Conservation (phyloP, 2,888 invertebrate genomes). For the Pristionchus mayeri region DNA sequence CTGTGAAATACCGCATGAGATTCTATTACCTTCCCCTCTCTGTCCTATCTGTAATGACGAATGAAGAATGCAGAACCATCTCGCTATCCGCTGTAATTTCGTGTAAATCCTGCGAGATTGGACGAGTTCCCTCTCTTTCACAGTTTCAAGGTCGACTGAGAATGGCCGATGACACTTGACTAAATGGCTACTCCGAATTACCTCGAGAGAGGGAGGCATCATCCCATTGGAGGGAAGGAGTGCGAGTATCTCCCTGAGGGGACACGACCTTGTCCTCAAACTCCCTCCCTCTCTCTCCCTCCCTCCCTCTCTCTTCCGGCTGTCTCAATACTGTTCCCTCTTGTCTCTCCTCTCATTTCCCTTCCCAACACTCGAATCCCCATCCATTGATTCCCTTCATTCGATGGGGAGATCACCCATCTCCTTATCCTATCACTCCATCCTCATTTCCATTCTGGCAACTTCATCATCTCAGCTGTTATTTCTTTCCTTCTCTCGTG, state of each 20-base stretch:
- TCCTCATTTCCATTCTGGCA: background rate
- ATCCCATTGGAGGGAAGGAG: conserved; percentile 33
- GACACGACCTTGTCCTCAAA: conserved; percentile 46
- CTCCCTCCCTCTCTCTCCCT: background rate
- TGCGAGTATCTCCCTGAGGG: background rate
- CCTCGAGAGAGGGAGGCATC: background rate
- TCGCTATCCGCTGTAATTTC: background rate
- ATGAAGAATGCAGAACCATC: conserved; percentile 3
- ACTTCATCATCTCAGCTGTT: background rate
- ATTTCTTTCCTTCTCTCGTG: background rate
- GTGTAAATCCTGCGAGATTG: conserved; percentile 3
- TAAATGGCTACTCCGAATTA: background rate
- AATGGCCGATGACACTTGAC: background rate
- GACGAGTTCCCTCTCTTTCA: background rate
- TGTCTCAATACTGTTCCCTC: conserved; percentile 40
- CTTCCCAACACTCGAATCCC: conserved; percentile 6
- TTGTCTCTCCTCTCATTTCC: background rate
- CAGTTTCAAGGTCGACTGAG: conserved; percentile 4
- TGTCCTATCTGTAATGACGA: background rate
- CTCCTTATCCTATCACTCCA: background rate
- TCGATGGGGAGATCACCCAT: too few species aligned
- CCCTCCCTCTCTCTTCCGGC: background rate
- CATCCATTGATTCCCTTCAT: conserved; percentile 24
- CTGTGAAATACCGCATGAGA: too few species aligned
- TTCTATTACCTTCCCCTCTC: background rate